Conservation (phyloP, 1,140 invertebrate genomes). For the Battus philenor region DNA sequence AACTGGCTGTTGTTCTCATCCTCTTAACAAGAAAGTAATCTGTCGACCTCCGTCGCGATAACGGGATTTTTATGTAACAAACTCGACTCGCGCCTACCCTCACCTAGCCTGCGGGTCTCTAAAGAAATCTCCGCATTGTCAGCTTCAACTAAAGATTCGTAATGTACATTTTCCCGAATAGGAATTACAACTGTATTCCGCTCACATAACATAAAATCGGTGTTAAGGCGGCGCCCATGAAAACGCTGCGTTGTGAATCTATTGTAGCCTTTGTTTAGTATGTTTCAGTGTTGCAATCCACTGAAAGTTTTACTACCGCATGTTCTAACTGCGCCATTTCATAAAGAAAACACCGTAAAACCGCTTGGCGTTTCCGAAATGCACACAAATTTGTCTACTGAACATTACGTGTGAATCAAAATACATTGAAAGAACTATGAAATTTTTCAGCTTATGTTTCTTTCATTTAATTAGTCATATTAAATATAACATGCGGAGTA, state of each 20-base stretch:
- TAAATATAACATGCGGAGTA: too few relatives aligned
- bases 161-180: slow-evolving; percentile 66
- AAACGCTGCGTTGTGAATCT: slow-evolving; percentile 34
- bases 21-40: slow-evolving; percentile 73
- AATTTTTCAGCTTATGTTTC: slow-evolving; percentile 1
- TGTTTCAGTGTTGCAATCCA: slow-evolving; percentile 50
- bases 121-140: slow-evolving; percentile 64
- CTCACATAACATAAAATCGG: slow-evolving; percentile 63
- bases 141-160: slow-evolving; percentile 61
- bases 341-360: slow-evolving; percentile 44
- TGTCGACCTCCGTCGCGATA: slow-evolving; percentile 65
- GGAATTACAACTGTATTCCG: slow-evolving; percentile 64
- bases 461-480: neutral
- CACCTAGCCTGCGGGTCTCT: slow-evolving; percentile 61
- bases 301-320: slow-evolving; percentile 58
- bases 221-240: slow-evolving; percentile 51
- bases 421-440: slow-evolving; percentile 8
- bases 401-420: slow-evolving; percentile 27
- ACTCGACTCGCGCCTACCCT: slow-evolving; percentile 67
- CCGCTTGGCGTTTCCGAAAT: slow-evolving; percentile 34
- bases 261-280: slow-evolving; percentile 51
- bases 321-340: slow-evolving; percentile 38
- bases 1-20: slow-evolving; percentile 67
- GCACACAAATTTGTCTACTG: slow-evolving; percentile 37
- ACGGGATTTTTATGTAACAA: slow-evolving; percentile 74